These are phyloP conservation scores for Nymphalis io DNA, from an alignment of 1,140 invertebrate species.

Conservation along the genomic window DNA sequence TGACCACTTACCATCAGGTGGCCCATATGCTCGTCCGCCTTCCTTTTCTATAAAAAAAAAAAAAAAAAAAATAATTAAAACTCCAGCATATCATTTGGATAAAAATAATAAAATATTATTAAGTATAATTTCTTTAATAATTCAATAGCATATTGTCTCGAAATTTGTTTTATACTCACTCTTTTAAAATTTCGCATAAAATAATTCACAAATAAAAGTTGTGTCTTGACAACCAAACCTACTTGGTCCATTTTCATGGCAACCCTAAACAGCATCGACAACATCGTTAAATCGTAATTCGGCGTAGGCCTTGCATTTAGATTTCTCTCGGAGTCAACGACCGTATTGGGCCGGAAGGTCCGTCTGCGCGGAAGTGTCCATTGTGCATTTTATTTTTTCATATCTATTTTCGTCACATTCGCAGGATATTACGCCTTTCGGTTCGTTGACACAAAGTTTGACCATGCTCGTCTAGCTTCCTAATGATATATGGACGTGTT, in stretches of 20 bases:
- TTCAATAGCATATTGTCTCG: too few relatives aligned
- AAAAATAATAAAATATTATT: too few relatives aligned
- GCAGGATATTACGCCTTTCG: slow-evolving; percentile 39
- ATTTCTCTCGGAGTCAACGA: slow-evolving; percentile 41
- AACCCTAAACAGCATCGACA: slow-evolving; percentile 25
- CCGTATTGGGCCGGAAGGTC: slow-evolving; percentile 40
- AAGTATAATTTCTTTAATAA: too few relatives aligned
- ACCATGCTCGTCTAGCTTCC: slow-evolving; percentile 28
- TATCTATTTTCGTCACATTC: slow-evolving; percentile 49
- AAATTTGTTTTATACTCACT: too few relatives aligned
- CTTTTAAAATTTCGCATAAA: too few relatives aligned
- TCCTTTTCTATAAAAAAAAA: too few relatives aligned
- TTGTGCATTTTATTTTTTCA: slow-evolving; percentile 47
- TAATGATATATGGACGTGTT: slow-evolving; percentile 27
- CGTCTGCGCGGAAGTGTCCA: slow-evolving; percentile 46
- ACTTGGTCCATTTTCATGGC: slow-evolving; percentile 10
- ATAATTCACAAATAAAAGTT: too few relatives aligned
- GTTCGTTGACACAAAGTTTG: slow-evolving; percentile 39
- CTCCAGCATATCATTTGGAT: too few relatives aligned
- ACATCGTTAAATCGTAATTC: slow-evolving; percentile 49
- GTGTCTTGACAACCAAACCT: neutral
- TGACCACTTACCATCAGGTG: too few relatives aligned
- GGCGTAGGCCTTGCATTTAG: slow-evolving; percentile 43
- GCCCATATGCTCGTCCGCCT: too few relatives aligned
- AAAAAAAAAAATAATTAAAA: too few relatives aligned